A percentile compares a stretch with the other conserved stretches of the same genome.
Evolutionary conservation across 2,888 invertebrate genomes (phyloP).

Genomic region (Zaprionus lineosus): DNA sequence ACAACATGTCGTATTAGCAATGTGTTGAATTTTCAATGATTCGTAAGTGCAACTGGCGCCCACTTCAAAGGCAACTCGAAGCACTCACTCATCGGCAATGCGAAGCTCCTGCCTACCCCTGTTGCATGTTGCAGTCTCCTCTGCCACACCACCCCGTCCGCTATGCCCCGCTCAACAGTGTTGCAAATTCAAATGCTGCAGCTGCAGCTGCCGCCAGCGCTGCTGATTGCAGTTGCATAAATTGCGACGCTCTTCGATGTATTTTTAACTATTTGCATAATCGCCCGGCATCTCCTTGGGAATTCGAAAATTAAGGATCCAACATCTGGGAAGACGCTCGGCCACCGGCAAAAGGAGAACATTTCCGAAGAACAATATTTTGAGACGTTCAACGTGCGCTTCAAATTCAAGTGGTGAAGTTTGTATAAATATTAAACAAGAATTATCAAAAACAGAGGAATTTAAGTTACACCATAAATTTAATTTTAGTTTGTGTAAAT

Average conservation of each 20-base stretch:
- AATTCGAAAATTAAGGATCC: slow-evolving; percentile 3
- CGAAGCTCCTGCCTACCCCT: slow-evolving; percentile 44
- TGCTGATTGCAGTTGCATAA: slow-evolving; percentile 55
- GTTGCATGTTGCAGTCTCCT: slow-evolving; percentile 27
- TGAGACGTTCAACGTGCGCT: no score
- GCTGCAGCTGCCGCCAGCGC: slow-evolving; percentile 40
- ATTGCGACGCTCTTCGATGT: slow-evolving; percentile 49
- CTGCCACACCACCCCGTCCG: background rate
- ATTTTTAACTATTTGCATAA: slow-evolving; percentile 54
- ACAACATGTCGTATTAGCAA: slow-evolving; percentile 71
- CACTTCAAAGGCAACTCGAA: slow-evolving; percentile 40
- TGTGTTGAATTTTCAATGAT: slow-evolving; percentile 76
- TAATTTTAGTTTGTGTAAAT: no score
- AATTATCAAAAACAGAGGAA: no score
- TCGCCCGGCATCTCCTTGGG: slow-evolving; percentile 5
- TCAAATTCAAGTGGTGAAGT: no score
- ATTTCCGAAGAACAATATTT: no score
- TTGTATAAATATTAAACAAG: no score
- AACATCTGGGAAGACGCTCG: no score
- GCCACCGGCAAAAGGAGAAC: background rate
- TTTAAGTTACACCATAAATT: no score
- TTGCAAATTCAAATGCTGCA: slow-evolving; percentile 29
- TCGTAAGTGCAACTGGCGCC: slow-evolving; percentile 59
- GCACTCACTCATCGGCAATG: slow-evolving; percentile 12
- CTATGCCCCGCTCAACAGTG: background rate